Conservation (phyloP, 64 coral and sea anemone species). For the Stichodactyla mertensii region DNA sequence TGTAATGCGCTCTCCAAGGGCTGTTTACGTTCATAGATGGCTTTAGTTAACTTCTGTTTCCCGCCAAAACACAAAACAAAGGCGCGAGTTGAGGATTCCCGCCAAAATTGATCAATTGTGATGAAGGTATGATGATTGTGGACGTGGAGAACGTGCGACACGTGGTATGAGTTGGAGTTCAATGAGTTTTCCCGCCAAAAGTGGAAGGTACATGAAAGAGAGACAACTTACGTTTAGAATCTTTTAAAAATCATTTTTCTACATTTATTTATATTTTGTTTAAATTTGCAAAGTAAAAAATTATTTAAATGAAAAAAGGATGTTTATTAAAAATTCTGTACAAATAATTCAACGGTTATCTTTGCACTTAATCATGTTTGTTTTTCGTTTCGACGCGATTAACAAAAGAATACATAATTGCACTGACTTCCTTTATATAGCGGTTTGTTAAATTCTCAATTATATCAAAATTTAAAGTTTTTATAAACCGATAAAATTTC, state of each 20-base stretch:
- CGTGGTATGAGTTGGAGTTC: not conserved
- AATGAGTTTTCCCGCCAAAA: not conserved
- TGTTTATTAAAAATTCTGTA: too few relatives aligned
- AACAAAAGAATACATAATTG: too few relatives aligned
- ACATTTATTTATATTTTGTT: too few relatives aligned
- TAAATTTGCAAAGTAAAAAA: too few relatives aligned
- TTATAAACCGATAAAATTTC: not conserved
- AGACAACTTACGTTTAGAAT: not conserved
- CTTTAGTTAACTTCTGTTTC: slow-evolving; percentile 72
- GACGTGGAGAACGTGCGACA: not conserved
- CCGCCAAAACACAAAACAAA: slow-evolving; percentile 7
- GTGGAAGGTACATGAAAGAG: not conserved
- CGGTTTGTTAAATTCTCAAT: too few relatives aligned
- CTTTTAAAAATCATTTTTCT: too few relatives aligned
- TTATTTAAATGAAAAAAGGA: too few relatives aligned
- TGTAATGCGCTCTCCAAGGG: slow-evolving; percentile 80
- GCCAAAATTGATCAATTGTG: not conserved
- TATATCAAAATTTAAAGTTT: too few relatives aligned
- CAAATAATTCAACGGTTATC: too few relatives aligned
- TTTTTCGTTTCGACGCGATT: too few relatives aligned
- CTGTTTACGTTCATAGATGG: slow-evolving; percentile 84
- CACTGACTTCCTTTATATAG: too few relatives aligned
- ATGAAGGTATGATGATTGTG: not conserved
- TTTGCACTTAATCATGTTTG: too few relatives aligned
- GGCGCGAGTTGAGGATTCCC: not conserved